These are phyloP conservation scores for Agrotis puta DNA, from an alignment of 2,888 invertebrate species.

Conservation along the genomic window DNA sequence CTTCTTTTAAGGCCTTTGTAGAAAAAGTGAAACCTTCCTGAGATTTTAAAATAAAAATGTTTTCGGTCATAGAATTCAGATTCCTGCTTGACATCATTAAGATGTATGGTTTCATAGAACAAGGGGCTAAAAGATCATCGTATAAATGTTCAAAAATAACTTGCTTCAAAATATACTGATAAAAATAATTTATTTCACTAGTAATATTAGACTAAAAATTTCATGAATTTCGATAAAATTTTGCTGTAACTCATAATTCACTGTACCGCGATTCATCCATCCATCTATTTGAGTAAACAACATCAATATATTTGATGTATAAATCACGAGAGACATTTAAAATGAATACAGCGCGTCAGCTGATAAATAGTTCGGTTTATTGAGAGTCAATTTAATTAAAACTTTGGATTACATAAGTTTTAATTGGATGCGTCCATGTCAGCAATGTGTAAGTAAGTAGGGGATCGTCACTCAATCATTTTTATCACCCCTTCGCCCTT, in stretches of 20 bases:
- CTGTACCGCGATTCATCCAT: constrained; percentile 1
- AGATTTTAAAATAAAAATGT: no score
- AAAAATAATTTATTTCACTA: not conserved
- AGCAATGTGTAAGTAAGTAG: constrained; percentile 47
- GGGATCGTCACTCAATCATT: constrained; percentile 55
- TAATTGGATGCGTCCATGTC: constrained; percentile 69
- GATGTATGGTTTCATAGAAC: no score
- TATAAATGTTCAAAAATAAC: no score
- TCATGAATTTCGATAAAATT: constrained; percentile 1
- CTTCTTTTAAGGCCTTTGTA: no score
- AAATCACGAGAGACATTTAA: constrained; percentile 53
- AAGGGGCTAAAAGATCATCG: no score
- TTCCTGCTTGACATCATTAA: no score
- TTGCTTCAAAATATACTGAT: no score
- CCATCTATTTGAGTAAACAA: constrained; percentile 32
- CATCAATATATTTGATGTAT: constrained; percentile 39
- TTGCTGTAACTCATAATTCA: constrained; percentile 23
- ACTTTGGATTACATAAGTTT: constrained; percentile 76
- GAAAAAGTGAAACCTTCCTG: no score
- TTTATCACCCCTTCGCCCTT: constrained; percentile 54
- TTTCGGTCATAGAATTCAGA: no score
- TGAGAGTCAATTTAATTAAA: constrained; percentile 76
- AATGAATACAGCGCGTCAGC: constrained; percentile 58
- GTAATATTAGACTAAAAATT: not conserved
- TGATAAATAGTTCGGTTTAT: constrained; percentile 73